Percentiles rank a stretch among this genome's conserved stretches.
Evolutionary conservation across 2,888 invertebrate genomes (phyloP).

Genomic region (Sminthurinus aureus): DNA sequence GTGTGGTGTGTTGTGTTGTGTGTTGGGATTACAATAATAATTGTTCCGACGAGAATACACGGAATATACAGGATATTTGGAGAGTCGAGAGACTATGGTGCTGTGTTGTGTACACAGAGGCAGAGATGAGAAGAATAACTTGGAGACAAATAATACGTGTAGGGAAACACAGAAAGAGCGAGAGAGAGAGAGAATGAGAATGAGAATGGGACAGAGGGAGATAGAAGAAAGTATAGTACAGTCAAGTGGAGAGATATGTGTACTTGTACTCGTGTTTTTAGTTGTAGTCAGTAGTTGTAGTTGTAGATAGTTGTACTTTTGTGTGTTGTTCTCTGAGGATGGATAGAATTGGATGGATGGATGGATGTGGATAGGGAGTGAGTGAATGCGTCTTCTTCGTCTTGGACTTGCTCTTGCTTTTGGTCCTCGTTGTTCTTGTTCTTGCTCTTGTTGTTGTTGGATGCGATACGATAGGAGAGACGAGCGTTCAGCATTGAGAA

Average conservation of each 20-base stretch:
- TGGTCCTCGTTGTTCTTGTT: too few relatives aligned
- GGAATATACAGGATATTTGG: too few relatives aligned
- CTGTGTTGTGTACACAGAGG: too few relatives aligned
- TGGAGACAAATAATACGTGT: not conserved
- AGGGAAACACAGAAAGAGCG: not conserved
- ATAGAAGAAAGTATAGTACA: not conserved
- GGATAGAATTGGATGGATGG: constrained; percentile 27
- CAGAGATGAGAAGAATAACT: too few relatives aligned
- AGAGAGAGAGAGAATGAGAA: not conserved
- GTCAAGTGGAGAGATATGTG: not conserved
- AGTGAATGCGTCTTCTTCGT: not conserved
- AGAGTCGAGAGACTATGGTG: too few relatives aligned
- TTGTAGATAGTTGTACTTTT: not conserved
- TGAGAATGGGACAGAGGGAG: not conserved
- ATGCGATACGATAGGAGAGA: too few relatives aligned
- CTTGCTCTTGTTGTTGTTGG: too few relatives aligned
- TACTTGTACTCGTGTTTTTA: not conserved
- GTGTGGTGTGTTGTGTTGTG: too few relatives aligned
- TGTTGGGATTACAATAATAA: too few relatives aligned
- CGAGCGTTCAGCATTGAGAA: too few relatives aligned
- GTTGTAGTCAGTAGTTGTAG: not conserved
- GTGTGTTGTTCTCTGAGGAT: constrained; percentile 12
- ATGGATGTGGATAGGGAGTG: not conserved
- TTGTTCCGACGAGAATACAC: too few relatives aligned
- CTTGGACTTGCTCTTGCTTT: too few relatives aligned